A percentile compares a stretch with the other conserved stretches of the same genome.
Conservation (phyloP, 2,888 invertebrate species). For the Tetrapedia diversipes region DNA sequence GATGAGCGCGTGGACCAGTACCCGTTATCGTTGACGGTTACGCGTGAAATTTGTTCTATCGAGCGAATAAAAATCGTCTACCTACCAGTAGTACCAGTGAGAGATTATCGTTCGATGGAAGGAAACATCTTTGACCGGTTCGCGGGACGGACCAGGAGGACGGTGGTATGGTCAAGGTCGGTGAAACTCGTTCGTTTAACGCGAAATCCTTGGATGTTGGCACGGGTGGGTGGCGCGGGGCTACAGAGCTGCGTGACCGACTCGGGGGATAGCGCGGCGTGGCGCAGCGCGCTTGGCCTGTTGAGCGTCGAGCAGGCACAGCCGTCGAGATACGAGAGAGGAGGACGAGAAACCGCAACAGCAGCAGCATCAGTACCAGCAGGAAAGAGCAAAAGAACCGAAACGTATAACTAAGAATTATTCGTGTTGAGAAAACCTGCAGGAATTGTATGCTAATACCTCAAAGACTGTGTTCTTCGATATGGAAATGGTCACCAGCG, state of each 20-base stretch:
- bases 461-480: too few relatives aligned
- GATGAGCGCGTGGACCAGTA: background rate
- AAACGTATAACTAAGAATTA: conserved; percentile 69
- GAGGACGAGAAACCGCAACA: conserved; percentile 40
- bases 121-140: conserved; percentile 18
- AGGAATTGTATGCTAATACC: conserved; percentile 69
- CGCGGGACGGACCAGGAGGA: conserved; percentile 33
- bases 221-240: conserved; percentile 53
- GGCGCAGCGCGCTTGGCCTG: background rate
- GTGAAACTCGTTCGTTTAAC: conserved; percentile 57
- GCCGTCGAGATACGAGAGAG: conserved; percentile 18
- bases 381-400: conserved; percentile 44
- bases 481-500: too few relatives aligned
- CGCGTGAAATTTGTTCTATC: background rate
- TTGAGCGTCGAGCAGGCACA: background rate
- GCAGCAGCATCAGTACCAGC: too few relatives aligned
- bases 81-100: too few relatives aligned
- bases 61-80: background rate
- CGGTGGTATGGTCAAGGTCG: conserved; percentile 57
- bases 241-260: conserved; percentile 48
- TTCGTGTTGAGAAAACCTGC: conserved; percentile 59
- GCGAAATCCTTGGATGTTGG: conserved; percentile 32
- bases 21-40: too few relatives aligned
- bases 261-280: background rate
- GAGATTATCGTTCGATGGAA: conserved; percentile 28